These are phyloP conservation scores for Orius laevigatus DNA, from an alignment of 1,140 invertebrate species.

Conservation along the genomic window DNA sequence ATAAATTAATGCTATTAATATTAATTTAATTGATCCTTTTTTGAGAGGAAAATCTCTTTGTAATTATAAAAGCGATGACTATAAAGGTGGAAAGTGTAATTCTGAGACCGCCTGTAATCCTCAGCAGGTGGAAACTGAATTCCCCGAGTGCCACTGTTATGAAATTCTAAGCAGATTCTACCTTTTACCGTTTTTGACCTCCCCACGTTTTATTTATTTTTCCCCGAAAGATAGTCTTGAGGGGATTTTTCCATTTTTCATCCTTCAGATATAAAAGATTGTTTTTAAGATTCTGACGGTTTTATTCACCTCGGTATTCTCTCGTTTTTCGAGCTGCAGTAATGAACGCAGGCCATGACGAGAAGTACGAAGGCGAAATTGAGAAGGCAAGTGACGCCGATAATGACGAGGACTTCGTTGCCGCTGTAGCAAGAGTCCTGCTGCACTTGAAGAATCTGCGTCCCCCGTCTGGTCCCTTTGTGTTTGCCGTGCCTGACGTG, in stretches of 20 bases:
- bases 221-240: background rate
- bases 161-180: too few relatives aligned
- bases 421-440: constrained; percentile 13
- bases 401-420: constrained; percentile 23
- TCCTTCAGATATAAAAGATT: background rate
- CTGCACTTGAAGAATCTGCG: background rate
- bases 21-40: too few relatives aligned
- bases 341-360: constrained; percentile 23
- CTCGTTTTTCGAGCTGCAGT: constrained; percentile 16
- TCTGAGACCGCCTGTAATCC: too few relatives aligned
- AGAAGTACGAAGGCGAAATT: constrained; percentile 24
- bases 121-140: too few relatives aligned
- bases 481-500: constrained; percentile 3
- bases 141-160: too few relatives aligned
- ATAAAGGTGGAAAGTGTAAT: too few relatives aligned
- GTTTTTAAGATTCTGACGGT: background rate
- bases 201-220: background rate
- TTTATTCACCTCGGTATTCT: constrained; percentile 11
- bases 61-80: too few relatives aligned
- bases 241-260: background rate
- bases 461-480: background rate
- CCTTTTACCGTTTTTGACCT: background rate
- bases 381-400: constrained; percentile 23
- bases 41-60: too few relatives aligned
- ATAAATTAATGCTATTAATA: too few relatives aligned